These are phyloP conservation scores for Myrmecophaga tridactyla DNA, from an alignment of 2,113 vertebrate genomes.

Conservation along the genomic window DNA sequence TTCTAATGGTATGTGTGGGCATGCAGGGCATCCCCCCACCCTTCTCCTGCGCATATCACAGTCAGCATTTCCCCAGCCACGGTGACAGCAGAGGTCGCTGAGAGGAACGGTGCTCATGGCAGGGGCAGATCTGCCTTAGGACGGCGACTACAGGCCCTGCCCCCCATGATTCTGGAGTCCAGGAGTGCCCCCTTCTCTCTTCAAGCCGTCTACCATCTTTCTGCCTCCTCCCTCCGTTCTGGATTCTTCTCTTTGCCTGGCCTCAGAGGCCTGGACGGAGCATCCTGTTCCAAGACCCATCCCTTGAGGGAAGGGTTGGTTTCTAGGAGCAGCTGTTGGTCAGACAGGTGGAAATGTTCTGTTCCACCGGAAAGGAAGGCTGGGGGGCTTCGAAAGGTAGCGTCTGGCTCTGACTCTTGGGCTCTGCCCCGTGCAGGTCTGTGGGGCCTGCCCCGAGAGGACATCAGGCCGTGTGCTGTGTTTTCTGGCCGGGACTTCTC, in stretches of 20 bases:
- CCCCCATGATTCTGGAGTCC: not conserved
- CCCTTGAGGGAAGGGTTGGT: not conserved
- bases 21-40: no score
- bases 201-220: not conserved
- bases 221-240: not conserved
- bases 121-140: not conserved
- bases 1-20: not conserved
- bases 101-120: not conserved
- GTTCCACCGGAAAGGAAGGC: not conserved
- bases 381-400: not conserved
- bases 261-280: not conserved
- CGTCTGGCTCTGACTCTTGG: not conserved
- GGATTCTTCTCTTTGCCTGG: not conserved
- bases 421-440: not conserved
- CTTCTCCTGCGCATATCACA: not conserved
- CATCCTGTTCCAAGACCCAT: not conserved
- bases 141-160: no score
- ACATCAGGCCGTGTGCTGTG: not conserved
- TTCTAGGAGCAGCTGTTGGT: slow-evolving; percentile 55
- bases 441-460: not conserved
- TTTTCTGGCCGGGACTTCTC: not conserved
- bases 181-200: not conserved
- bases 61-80: not conserved
- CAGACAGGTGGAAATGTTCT: slow-evolving; percentile 10
- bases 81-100: not conserved